Evolutionary conservation across 2,888 invertebrate species (phyloP), one percentile per base, ranked within the genome.

Genomic region (Drosophila nigricruria): DNA sequence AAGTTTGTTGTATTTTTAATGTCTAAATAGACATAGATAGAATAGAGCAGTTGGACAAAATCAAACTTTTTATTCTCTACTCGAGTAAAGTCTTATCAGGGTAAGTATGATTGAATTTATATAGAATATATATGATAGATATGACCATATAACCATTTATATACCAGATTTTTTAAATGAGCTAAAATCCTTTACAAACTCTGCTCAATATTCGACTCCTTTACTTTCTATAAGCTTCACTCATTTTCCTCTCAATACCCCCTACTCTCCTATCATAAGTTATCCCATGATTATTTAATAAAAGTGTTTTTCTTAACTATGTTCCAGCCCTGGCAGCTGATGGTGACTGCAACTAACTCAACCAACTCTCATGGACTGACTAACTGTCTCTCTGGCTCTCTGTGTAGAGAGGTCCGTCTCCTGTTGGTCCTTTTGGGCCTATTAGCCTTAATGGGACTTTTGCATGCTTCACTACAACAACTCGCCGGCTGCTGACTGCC

Each of bases 401-500:
- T 59, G 49, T 69, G 60, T 64, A 53, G 47, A 53, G 47, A 65
- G 65, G 53, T 53, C 71, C 66, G 62, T 66, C 66, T 79, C 60
- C 66, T 49, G 67, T 42, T 77, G 71, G 80, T 78, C 81, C 80
- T 84, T 79, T 80, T 69, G 82, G 79, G 79, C 88, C 86, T 85
- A 86, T 86, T 86, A 88, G 85, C 82, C 85, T 80, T 88, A 86
- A 86, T 88, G 85, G 85, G 77, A 77, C 83, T 85, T 79, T 88
- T 83, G 86, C 86, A 86, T 83, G 88, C 86, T 78, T 77, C 74
- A 79, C 73, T 86, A 83, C 79, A 80, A 82, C 86, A 82, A 77
- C 77, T 77, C 61, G 71, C 80, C 62, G 66, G 60, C 79, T 73
- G 74, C 68, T 68, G 75, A 58, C 70, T 73, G 73, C 61, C 61